Evolutionary conservation across 2,797 vertebrate genomes (phyloP).

Genomic region (Artibeus jamaicensis): DNA sequence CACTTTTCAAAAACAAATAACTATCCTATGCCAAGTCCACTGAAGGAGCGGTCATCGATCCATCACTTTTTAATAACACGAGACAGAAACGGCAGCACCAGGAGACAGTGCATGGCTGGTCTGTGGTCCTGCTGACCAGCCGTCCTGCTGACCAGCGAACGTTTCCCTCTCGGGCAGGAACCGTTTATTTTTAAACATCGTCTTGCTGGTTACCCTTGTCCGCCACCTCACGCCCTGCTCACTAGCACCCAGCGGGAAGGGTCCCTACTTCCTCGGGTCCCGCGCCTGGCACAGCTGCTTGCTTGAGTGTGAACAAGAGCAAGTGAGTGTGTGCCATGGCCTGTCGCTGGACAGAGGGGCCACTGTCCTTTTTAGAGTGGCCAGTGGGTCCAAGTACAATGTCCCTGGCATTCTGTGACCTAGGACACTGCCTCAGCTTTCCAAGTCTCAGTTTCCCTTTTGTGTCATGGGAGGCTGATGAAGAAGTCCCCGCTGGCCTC

Average conservation of each 20-base stretch:
- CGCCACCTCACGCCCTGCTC: neutral
- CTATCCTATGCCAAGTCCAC: neutral
- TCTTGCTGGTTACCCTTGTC: neutral
- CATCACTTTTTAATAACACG: slow-evolving; percentile 18
- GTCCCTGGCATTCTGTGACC: neutral
- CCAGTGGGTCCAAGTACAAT: neutral
- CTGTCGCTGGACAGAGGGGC: neutral
- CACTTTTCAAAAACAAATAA: slow-evolving; percentile 29
- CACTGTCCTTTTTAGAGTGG: neutral
- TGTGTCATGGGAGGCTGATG: neutral
- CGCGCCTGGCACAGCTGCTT: neutral
- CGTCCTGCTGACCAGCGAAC: neutral
- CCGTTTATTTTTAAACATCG: slow-evolving; percentile 27
- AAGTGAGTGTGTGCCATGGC: fast-evolving
- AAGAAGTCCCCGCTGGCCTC: neutral
- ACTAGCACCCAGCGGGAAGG: neutral
- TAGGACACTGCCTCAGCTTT: neutral
- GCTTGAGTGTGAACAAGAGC: neutral
- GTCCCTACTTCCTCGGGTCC: neutral
- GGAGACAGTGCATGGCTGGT: neutral
- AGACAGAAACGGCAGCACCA: neutral
- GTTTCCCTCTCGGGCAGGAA: neutral
- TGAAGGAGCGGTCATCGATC: neutral
- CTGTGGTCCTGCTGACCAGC: neutral
- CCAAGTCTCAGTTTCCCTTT: neutral